phyloP scores from a whole-genome alignment of 37 sponge, comb jelly and placozoan species.

The Cliona cf. orientalis region DNA sequence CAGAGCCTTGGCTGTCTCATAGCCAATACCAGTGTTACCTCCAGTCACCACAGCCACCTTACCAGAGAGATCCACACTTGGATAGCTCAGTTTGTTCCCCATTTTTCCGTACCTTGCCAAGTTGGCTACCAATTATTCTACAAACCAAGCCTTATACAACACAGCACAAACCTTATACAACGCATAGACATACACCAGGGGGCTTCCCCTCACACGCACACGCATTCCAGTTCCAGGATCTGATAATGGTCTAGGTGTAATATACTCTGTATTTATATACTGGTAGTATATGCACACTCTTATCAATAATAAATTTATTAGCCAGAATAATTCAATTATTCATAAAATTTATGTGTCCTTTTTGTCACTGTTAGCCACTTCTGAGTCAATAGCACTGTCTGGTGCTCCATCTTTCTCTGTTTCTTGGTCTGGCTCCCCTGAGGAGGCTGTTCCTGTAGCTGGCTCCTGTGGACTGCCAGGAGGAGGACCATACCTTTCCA shows the following conservation, averaged over 20 bases:
- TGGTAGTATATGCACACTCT: neutral
- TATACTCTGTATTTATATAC: no score
- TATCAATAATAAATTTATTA: neutral
- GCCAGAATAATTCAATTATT: neutral
- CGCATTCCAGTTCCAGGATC: no score
- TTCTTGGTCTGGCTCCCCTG: neutral
- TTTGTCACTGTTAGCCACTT: neutral
- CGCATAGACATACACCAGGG: neutral
- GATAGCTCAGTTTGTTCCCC: conserved; percentile 41
- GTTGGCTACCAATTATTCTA: no score
- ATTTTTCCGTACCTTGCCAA: no score
- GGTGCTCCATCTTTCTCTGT: neutral
- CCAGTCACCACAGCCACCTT: conserved; percentile 76
- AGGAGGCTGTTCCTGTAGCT: neutral
- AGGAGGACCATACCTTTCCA: conserved; percentile 39
- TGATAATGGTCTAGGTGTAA: no score
- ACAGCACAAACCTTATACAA: neutral
- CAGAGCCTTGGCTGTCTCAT: conserved; percentile 72
- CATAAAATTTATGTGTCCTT: neutral
- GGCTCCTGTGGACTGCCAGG: neutral
- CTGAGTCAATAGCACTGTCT: neutral
- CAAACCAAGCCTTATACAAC: neutral
- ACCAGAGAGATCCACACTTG: conserved; percentile 45
- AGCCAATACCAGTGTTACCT: conserved; percentile 79
- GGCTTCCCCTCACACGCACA: neutral